Percentiles rank a stretch among this genome's conserved stretches.
Evolutionary conservation across 2,113 vertebrate genomes (phyloP).

Genomic region (Neolamprologus devosi): DNA sequence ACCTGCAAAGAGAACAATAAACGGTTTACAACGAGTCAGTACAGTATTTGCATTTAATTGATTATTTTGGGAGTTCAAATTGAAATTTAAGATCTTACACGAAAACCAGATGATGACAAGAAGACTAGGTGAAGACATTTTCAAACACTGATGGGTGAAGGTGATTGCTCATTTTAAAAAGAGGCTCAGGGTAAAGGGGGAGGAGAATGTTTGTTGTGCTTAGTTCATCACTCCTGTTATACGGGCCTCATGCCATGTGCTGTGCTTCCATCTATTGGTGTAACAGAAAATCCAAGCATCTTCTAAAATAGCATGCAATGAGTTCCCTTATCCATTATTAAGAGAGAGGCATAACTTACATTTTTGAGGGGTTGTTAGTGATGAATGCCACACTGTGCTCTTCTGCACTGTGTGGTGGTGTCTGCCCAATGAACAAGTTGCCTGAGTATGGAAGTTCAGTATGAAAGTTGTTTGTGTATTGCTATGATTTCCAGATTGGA

Average conservation of each 20-base stretch:
- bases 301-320: not conserved
- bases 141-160: not conserved
- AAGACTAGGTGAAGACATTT: not conserved
- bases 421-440: rapidly evolving
- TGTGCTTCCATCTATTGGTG: conserved; percentile 30
- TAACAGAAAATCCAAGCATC: not conserved
- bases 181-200: not conserved
- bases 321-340: not conserved
- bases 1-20: not conserved
- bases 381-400: not conserved
- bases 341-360: rapidly evolving
- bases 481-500: not conserved
- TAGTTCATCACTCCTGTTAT: not conserved
- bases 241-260: not conserved
- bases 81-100: not conserved
- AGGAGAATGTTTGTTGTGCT: not conserved
- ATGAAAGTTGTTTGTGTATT: rapidly evolving
- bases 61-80: rapidly evolving
- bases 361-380: rapidly evolving
- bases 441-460: rapidly evolving
- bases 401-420: not conserved
- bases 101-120: conserved; percentile 4
- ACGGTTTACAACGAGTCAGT: not conserved
- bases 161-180: not conserved
- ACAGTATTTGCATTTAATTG: rapidly evolving